Evolutionary conservation across 2,888 invertebrate genomes (phyloP), one percentile per base, ranked within the genome.

Genomic region (Lasioglossum vierecki): DNA sequence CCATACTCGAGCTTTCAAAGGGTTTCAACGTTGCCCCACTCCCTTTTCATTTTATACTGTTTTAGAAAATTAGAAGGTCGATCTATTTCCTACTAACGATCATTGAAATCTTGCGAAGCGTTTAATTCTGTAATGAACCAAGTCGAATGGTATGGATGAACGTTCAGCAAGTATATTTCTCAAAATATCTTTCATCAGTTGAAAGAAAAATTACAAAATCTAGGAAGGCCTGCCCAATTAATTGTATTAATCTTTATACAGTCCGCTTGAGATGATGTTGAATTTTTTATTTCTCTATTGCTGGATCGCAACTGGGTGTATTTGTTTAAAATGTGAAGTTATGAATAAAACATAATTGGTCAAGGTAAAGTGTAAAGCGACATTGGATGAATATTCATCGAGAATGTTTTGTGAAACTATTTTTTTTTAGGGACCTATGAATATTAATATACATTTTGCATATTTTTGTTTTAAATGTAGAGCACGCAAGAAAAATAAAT

Each of bases 61-160:
- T 71, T 71, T 71, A 71, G 71, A 44, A 71, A 71, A 71, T 71
- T 71, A 44, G 71, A 71, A 71, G 71, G 71, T 71, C 71, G 44
- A 71, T 71, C 71, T 71, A 71, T 71, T 71, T 71, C 71, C 26
- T 26, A 15, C 26, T 46, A 44, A 44, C 44, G 44, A 2, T 26
- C 44, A 26, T 15, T 13, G 15, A 15, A 46, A 26, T 71, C 71
- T 5, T 2, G 71, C 15, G 13, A 22, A 71, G 44, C 44, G 44
- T 46, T 53, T 53, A 53, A 53, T 53, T 8, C 8, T 53, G 6
- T 22, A 8, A 53, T 3, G 2, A 53, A 53, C 53, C 6, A 53
- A 8, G 22, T 53, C 22, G 53, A 2, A 53, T 22, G 53, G 22
- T 22, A 53, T 18, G 0, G 53, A 22, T 2, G 53, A 53, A 53